Base-by-base conservation (phyloP, 2,888 invertebrate genomes). In the Conomelus anceps region DNA sequence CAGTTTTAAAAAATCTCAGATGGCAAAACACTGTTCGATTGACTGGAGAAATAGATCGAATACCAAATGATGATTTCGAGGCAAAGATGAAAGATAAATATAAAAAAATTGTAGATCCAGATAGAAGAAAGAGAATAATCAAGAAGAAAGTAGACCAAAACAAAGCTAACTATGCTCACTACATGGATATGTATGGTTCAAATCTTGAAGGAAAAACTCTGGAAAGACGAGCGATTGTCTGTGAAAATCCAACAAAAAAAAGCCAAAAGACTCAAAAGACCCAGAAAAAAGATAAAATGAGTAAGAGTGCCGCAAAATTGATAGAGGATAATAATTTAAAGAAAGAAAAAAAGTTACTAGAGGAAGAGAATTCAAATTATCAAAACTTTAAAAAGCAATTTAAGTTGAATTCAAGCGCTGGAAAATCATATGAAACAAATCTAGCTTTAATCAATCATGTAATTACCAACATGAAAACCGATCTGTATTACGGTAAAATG, bases 271-370 rank as follows among this genome's bases (percentile, higher is more conserved):
- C 23, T 26, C 86, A 86, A 20, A 86, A 86, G n/a, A 86, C 20
- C n/a, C 86, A 86, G 13, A 86, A 86, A 11, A 86, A 86, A 13
- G 63, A 63, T 63, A 63, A 63, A 86, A 22, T 86, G 3, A 89
- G 85, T 22, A 22, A 29, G 20, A 86, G 23, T 34, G 86, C 85
- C 13, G n/a, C 23, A 20, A 89, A 89, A 29, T 34, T 85, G 22
- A 89, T 89, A 11, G 34, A 63, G 22, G 85, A 89, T 22, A 86
- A 89, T 26, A 89, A 85, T 23, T 23, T 23, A 20, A 89, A 89
- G 41, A 85, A 89, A 29, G 20, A 85, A 22, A 89, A 89, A 29
- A 86, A 89, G 23, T 23, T 85, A 17, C 85, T 85, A 7, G 86
- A 89, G 22, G 41, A 23, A 22, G 85, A 85, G 9, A 29, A 29